These are phyloP conservation scores for Anolis sagrei DNA, from an alignment of 2,113 vertebrate genomes.

Conservation along the genomic window DNA sequence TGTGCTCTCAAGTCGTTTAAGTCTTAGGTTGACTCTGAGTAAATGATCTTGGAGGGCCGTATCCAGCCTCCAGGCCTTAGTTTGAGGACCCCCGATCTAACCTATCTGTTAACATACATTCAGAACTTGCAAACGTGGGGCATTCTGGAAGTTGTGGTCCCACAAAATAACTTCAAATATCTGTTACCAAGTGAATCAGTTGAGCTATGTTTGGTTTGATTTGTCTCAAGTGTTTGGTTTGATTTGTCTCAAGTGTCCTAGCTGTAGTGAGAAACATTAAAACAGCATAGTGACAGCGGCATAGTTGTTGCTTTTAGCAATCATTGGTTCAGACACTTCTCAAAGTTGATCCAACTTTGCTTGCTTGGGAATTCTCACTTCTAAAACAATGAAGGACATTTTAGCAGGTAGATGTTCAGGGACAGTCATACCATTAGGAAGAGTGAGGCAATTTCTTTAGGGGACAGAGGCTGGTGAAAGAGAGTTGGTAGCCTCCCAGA, in stretches of 20 bases:
- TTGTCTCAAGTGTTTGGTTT: background rate
- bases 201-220: too few species aligned
- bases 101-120: background rate
- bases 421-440: too few species aligned
- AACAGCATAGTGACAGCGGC: background rate
- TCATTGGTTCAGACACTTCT: background rate
- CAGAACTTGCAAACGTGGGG: background rate
- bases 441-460: too few species aligned
- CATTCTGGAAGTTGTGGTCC: background rate
- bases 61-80: too few species aligned
- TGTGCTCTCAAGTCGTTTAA: too few species aligned
- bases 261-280: background rate
- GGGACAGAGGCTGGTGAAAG: too few species aligned
- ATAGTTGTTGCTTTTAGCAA: background rate
- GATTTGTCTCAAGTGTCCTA: too few species aligned
- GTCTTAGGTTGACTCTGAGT: too few species aligned
- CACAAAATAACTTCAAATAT: background rate
- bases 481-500: too few species aligned
- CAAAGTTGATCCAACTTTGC: background rate
- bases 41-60: too few species aligned
- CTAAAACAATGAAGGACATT: background rate
- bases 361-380: background rate
- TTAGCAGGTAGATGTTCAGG: background rate
- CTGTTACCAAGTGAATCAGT: too few species aligned
- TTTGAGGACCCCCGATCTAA: too few species aligned